A percentile compares a stretch with the other conserved stretches of the same genome.
phyloP scores from a whole-genome alignment of 1,140 invertebrate genomes.

The Hyphantria cunea region DNA sequence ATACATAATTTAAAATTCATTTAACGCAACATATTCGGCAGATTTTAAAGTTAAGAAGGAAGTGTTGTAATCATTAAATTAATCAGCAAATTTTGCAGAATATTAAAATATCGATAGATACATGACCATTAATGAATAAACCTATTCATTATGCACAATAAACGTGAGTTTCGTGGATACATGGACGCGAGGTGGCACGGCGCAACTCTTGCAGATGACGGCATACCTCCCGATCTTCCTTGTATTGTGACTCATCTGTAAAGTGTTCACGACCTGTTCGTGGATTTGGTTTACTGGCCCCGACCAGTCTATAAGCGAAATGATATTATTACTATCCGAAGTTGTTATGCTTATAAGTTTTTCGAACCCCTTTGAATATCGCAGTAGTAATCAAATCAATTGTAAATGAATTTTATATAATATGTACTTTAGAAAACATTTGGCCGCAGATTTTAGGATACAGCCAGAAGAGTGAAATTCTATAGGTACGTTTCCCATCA shows the following conservation, averaged over 20 bases:
- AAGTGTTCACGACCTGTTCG: slow-evolving; percentile 67
- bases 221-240: slow-evolving; percentile 75
- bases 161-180: slow-evolving; percentile 34
- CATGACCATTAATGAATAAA: slow-evolving; percentile 36
- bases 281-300: slow-evolving; percentile 69
- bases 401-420: too few species aligned
- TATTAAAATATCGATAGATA: slow-evolving; percentile 14
- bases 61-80: too few species aligned
- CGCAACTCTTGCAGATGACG: slow-evolving; percentile 51
- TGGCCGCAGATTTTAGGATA: too few species aligned
- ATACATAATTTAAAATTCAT: too few species aligned
- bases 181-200: slow-evolving; percentile 8
- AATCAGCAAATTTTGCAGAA: not conserved
- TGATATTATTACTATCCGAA: slow-evolving; percentile 15
- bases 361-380: not conserved
- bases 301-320: slow-evolving; percentile 38
- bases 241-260: slow-evolving; percentile 62
- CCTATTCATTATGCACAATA: slow-evolving; percentile 28
- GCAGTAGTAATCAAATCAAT: too few species aligned
- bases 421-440: too few species aligned
- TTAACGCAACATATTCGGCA: too few species aligned
- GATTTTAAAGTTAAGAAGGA: too few species aligned
- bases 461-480: too few species aligned
- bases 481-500: too few species aligned
- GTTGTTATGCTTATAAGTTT: slow-evolving; percentile 7